Percentiles rank a stretch among this genome's conserved stretches.
Conservation (phyloP, 2,888 invertebrate species). For the Tricholauxania praeusta region DNA sequence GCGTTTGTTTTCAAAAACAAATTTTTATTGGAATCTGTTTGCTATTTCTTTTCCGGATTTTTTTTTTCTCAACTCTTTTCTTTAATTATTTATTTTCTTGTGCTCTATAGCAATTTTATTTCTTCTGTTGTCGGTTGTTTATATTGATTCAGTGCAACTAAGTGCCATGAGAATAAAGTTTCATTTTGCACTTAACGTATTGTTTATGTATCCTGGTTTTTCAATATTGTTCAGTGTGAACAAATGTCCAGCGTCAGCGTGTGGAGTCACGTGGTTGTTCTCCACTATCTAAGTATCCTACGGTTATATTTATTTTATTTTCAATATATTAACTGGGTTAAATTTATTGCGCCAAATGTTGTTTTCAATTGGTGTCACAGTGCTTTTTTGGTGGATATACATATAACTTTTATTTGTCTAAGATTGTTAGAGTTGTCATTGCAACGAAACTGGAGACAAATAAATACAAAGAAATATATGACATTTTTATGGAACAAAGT, state of each 20-base stretch:
- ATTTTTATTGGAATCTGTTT: conserved; percentile 11
- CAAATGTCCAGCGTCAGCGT: not conserved
- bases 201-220: not conserved
- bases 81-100: not conserved
- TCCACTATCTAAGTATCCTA: not conserved
- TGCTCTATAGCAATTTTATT: not conserved
- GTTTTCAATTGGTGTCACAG: conserved; percentile 9
- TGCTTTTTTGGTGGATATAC: not conserved
- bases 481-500: too few species aligned
- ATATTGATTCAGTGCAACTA: not conserved
- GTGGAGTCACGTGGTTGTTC: too few species aligned
- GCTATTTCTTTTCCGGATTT: not conserved
- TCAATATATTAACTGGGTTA: conserved; percentile 9
- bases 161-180: not conserved
- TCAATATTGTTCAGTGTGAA: not conserved
- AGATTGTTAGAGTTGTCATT: not conserved
- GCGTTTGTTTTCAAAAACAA: conserved; percentile 25
- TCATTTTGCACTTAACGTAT: not conserved
- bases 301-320: not conserved
- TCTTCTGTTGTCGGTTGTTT: not conserved
- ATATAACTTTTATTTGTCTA: not conserved
- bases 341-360: conserved; percentile 23
- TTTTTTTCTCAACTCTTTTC: not conserved
- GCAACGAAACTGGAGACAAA: not conserved
- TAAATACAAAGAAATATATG: too few species aligned